Percentiles rank a stretch among this genome's conserved stretches.
These are phyloP conservation scores for Girardia tigrina DNA, from an alignment of 2,888 invertebrate genomes.

Conservation along the genomic window DNA sequence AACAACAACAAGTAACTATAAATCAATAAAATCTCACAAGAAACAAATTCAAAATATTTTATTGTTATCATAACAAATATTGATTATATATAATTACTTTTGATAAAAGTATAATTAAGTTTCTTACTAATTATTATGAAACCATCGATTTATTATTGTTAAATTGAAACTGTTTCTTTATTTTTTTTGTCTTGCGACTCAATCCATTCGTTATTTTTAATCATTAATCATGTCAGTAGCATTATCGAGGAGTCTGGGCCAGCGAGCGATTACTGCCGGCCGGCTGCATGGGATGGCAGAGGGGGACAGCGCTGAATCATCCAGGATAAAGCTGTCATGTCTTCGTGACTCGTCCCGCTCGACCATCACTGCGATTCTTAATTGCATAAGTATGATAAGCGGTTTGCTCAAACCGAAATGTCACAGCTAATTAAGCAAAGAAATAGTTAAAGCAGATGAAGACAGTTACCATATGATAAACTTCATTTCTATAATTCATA, in stretches of 20 bases:
- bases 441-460: background rate
- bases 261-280: background rate
- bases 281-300: background rate
- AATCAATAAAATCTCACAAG: too few relatives aligned
- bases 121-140: background rate
- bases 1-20: too few relatives aligned
- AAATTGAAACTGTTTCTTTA: background rate
- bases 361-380: background rate
- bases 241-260: background rate
- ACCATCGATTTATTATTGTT: background rate
- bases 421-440: constrained; percentile 20
- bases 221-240: constrained; percentile 18
- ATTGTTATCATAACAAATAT: too few relatives aligned
- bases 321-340: constrained; percentile 10
- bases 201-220: background rate
- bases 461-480: background rate
- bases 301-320: background rate
- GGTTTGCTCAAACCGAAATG: constrained; percentile 20
- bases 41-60: too few relatives aligned
- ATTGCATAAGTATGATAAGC: background rate
- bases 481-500: background rate
- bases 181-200: constrained; percentile 7
- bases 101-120: background rate
- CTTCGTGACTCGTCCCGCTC: constrained; percentile 4
- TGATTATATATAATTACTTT: too few relatives aligned